These are phyloP conservation scores for Leptopilina clavipes DNA, from an alignment of 1,140 invertebrate species.

Conservation along the genomic window DNA sequence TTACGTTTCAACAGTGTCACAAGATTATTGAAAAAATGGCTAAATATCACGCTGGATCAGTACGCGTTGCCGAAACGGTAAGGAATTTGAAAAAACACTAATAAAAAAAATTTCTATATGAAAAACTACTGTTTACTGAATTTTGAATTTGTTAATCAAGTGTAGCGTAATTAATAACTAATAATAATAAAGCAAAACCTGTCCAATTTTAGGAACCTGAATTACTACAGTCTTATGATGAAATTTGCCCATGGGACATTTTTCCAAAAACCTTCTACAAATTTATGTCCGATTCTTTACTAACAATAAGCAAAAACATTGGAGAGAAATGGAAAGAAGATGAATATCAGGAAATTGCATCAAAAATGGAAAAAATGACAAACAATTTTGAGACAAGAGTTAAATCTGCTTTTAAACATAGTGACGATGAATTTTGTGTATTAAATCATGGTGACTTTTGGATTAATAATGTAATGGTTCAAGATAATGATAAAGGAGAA, in stretches of 20 bases:
- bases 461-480: slow-evolving; percentile 64
- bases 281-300: slow-evolving; percentile 48
- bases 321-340: slow-evolving; percentile 57
- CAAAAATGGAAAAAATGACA: slow-evolving; percentile 64
- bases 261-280: slow-evolving; percentile 4
- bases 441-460: slow-evolving; percentile 67
- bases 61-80: slow-evolving; percentile 70
- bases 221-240: not conserved
- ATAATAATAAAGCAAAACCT: too few relatives aligned
- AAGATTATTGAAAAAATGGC: slow-evolving; percentile 73
- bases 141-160: too few relatives aligned
- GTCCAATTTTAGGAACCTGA: not conserved
- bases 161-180: too few relatives aligned
- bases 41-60: slow-evolving; percentile 75
- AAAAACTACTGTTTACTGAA: too few relatives aligned
- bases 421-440: slow-evolving; percentile 56
- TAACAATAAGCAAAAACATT: slow-evolving; percentile 59
- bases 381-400: not conserved
- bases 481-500: slow-evolving; percentile 45
- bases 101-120: not conserved
- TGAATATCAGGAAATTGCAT: slow-evolving; percentile 33
- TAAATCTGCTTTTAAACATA: not conserved
- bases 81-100: not conserved
- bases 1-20: slow-evolving; percentile 69
- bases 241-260: not conserved